Base-by-base conservation (phyloP, 1,140 invertebrate species). In the Limonius californicus region DNA sequence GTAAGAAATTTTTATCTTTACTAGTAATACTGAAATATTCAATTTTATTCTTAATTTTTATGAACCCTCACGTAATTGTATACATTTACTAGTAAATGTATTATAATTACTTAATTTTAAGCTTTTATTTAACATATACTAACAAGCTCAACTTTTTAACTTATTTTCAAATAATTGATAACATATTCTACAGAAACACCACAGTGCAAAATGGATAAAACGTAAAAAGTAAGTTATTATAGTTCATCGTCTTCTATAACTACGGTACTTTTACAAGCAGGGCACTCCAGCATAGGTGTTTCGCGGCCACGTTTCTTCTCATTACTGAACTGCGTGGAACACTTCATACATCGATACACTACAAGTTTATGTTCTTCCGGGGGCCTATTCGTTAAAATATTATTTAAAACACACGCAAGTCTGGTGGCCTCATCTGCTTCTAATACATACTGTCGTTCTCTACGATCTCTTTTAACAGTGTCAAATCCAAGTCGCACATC, bases 321-420 rank as follows among this genome's bases (percentile, higher is more conserved):
- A 42, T 59, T 14, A 0, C 45, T 21, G 43, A 59, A 63, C 20
- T 55, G 12, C 4, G 56, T 59, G 14, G 56, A 58, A 54, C 62
- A 59, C 19, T 62, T 62, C 55, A 62, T 50, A 35, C 61, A 62
- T 21, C 6, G 14, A 32, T 42, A 62, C 16, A 39, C 21, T 8
- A 62, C n/a, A 18, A 57, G 15, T 14, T 27, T 19, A 16, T 18
- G 14, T 35, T 62, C 55, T 19, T 19, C 15, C 0, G 55, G 42
- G 8, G 43, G 20, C 32, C 54, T 57, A 21, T 19, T 57, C 14
- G 39, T 32, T n/a, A 62, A 15, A 15, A 62, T 50, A 57, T 57
- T 30, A 6, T 45, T 55, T 6, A 62, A 11, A 21, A 30, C 43
- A 14, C 21, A 21, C 15, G 39, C 55, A 0, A 62, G 39, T 12